A percentile compares a stretch with the other conserved stretches of the same genome.
phyloP scores from a whole-genome alignment of 2,113 vertebrate species.

The Paramormyrops kingsleyae region DNA sequence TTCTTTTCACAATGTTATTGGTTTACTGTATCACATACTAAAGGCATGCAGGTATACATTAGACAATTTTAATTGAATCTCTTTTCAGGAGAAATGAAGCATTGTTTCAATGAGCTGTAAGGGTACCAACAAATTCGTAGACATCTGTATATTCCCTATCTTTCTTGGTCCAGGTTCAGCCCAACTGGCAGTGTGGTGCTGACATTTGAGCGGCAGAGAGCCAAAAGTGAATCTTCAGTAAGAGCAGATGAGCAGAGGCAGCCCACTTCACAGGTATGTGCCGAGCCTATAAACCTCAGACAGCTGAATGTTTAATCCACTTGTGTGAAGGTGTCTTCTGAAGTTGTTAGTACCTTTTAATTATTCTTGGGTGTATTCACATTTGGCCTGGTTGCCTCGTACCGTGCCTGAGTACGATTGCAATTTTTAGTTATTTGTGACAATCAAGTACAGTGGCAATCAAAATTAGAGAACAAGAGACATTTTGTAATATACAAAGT shows the following conservation, averaged over 20 bases:
- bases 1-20: too few relatives aligned
- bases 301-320: neutral
- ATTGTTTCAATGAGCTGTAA: too few relatives aligned
- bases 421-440: neutral
- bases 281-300: neutral
- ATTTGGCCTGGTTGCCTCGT: neutral
- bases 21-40: too few relatives aligned
- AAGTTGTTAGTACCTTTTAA: neutral
- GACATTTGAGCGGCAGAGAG: constrained; percentile 77
- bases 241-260: constrained; percentile 80
- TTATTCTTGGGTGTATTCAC: neutral
- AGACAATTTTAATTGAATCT: too few relatives aligned
- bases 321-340: neutral
- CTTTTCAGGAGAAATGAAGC: too few relatives aligned
- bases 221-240: constrained; percentile 90
- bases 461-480: too few relatives aligned
- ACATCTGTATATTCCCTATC: neutral
- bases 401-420: neutral
- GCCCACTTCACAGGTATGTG: constrained; percentile 70
- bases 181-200: constrained; percentile 88
- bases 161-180: constrained; percentile 72
- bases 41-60: too few relatives aligned
- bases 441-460: too few relatives aligned
- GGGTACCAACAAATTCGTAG: too few relatives aligned
- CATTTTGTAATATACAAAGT: too few relatives aligned